Evolutionary conservation across 2,888 invertebrate genomes (phyloP).

Genomic region (Oligia latruncula): DNA sequence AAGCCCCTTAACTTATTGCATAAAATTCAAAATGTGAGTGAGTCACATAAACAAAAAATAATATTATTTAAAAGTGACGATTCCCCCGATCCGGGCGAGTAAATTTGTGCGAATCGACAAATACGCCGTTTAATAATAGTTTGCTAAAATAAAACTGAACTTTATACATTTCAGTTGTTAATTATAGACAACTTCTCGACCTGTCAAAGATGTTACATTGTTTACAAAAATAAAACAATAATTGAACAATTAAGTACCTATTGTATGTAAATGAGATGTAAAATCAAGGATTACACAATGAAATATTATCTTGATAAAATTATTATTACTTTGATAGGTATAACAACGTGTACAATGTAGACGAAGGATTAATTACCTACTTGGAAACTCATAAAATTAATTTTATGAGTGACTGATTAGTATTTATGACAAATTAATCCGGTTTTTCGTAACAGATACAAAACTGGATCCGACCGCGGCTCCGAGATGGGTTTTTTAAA

Average conservation of each 20-base stretch:
- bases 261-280: slow-evolving; percentile 2
- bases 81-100: too few relatives aligned
- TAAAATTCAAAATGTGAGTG: too few relatives aligned
- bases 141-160: background rate
- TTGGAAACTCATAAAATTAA: background rate
- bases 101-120: too few relatives aligned
- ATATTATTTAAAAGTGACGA: too few relatives aligned
- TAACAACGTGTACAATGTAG: background rate
- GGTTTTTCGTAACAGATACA: background rate
- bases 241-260: background rate
- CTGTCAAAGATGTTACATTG: too few relatives aligned
- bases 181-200: background rate
- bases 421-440: background rate
- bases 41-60: too few relatives aligned
- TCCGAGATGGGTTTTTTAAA: background rate
- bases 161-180: background rate
- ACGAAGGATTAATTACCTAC: background rate
- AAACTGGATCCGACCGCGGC: background rate
- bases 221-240: background rate
- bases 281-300: background rate
- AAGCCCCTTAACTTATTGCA: too few relatives aligned
- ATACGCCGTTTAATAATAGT: background rate
- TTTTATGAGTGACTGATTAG: background rate
- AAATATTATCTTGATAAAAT: background rate
- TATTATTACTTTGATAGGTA: background rate